Evolutionary conservation across 2,113 vertebrate genomes (phyloP), one percentile per base, ranked within the genome.

Genomic region (Brachyhypopomus occidentalis): DNA sequence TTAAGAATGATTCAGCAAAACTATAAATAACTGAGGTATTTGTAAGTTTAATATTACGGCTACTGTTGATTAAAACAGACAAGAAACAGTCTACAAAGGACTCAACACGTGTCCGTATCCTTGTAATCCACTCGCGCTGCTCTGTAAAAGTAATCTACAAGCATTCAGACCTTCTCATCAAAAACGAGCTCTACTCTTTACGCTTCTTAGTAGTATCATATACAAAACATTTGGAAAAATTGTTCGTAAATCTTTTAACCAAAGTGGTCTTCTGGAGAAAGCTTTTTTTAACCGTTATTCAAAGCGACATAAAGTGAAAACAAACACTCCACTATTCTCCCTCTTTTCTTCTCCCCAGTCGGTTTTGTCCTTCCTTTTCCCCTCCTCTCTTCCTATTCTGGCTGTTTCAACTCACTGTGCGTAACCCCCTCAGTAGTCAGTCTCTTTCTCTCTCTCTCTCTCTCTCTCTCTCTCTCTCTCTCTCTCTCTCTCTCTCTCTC

Each of bases 331-430:
- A 73, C 67, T 74, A 58, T 67, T 72, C 67, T 63, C 63, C 69
- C 48, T 66, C 60, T 77, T 78, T 27, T 77, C 72, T 83, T 84
- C 73, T 85, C 72, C 23, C 70, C 56, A 1, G 34, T 79, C 56
- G 34, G 72, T 66, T 77, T 80, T 79, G 81, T 84, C 67, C 41
- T 81, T 78, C 80, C 80, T 72, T 48, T 80, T n/a, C 80, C 69
- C 83, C 78, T 83, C 75, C 75, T 81, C 62, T 80, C 27, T 84
- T 84, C 73, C 78, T 66, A 77, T 77, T 58, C 48, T 71, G 74
- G 56, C 78, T 84, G 67, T 64, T 69, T 84, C 62, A 62, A 7
- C 72, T 55, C 77, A 84, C 58, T 66, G 45, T 14, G 73, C 77
- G 45, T 58, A 12, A 41, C 78, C 66, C 78, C 83, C 48, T 60